Base-by-base conservation (phyloP, 2,888 invertebrate genomes). In the Villa cingulata region DNA sequence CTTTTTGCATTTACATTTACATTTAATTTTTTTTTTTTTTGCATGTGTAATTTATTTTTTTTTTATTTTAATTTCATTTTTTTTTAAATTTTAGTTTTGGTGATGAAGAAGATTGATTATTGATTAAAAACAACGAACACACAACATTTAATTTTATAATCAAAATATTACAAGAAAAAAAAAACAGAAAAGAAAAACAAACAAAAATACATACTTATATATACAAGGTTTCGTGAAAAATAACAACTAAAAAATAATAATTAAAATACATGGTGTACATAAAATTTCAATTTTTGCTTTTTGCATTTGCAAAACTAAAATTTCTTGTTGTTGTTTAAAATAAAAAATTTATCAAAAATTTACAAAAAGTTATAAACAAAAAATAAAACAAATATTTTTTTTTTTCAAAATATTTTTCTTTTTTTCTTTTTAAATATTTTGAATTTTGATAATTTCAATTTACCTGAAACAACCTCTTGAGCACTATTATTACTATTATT, bases 381-480 rank as follows among this genome's bases (percentile, higher is more conserved):
- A n/a, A n/a, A n/a, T n/a, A n/a, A n/a, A n/a, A n/a, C n/a, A n/a
- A n/a, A n/a, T n/a, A n/a, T n/a, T n/a, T n/a, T n/a, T n/a, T n/a
- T n/a, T n/a, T n/a, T n/a, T n/a, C n/a, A n/a, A n/a, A n/a, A n/a
- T n/a, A n/a, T n/a, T n/a, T n/a, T n/a, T n/a, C n/a, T n/a, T n/a
- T n/a, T n/a, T n/a, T n/a, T n/a, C n/a, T n/a, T n/a, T n/a, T n/a
- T n/a, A n/a, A n/a, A n/a, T n/a, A n/a, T n/a, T n/a, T n/a, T n/a
- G n/a, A n/a, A n/a, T n/a, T n/a, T n/a, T n/a, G n/a, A n/a, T n/a
- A n/a, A n/a, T n/a, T n/a, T n/a, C n/a, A n/a, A n/a, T n/a, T 45
- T 39, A 53, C 53, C 53, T 50, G 53, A 53, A 45, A 41, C 51
- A 53, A 48, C 53, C 48, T 53, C 53, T 48, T 51, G 53, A 53